Conservation (phyloP, 2,797 vertebrate genomes). For the Melanotaenia nigrans region DNA sequence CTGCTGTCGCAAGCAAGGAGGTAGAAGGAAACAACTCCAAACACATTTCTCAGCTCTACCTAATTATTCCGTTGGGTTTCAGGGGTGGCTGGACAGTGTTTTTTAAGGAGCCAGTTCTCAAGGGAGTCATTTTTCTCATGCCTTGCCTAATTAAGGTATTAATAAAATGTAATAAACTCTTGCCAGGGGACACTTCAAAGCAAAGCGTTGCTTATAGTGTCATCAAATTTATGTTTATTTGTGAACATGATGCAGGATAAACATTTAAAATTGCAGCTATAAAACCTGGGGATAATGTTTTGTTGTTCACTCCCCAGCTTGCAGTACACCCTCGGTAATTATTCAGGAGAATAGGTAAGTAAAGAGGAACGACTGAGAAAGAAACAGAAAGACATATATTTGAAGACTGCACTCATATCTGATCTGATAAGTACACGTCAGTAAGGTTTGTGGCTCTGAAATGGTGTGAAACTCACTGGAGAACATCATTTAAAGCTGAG, state of each 20-base stretch:
- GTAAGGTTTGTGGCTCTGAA: slow-evolving; percentile 34
- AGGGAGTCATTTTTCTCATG: slow-evolving; percentile 63
- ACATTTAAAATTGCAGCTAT: slow-evolving; percentile 59
- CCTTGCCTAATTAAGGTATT: slow-evolving; percentile 71
- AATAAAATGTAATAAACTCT: slow-evolving; percentile 63
- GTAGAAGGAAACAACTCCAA: slow-evolving; percentile 43
- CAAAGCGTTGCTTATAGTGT: slow-evolving; percentile 34
- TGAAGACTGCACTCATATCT: slow-evolving; percentile 41
- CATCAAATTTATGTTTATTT: slow-evolving; percentile 67
- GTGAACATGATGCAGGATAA: slow-evolving; percentile 61
- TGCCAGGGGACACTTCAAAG: slow-evolving; percentile 46
- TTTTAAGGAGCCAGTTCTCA: slow-evolving; percentile 50
- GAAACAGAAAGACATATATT: slow-evolving; percentile 17
- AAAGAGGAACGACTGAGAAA: not conserved
- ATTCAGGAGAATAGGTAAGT: slow-evolving; percentile 2
- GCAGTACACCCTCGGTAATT: slow-evolving; percentile 40
- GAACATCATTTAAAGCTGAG: slow-evolving; percentile 27
- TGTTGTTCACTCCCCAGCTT: slow-evolving; percentile 64
- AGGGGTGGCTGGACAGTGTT: slow-evolving; percentile 62
- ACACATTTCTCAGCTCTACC: slow-evolving; percentile 34
- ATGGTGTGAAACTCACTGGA: slow-evolving; percentile 41
- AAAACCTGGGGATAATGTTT: slow-evolving; percentile 49
- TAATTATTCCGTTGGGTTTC: slow-evolving; percentile 64
- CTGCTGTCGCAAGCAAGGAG: slow-evolving; percentile 13
- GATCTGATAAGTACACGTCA: slow-evolving; percentile 41